Conservation (phyloP, 2,888 invertebrate genomes). For the Sericinus montela region DNA sequence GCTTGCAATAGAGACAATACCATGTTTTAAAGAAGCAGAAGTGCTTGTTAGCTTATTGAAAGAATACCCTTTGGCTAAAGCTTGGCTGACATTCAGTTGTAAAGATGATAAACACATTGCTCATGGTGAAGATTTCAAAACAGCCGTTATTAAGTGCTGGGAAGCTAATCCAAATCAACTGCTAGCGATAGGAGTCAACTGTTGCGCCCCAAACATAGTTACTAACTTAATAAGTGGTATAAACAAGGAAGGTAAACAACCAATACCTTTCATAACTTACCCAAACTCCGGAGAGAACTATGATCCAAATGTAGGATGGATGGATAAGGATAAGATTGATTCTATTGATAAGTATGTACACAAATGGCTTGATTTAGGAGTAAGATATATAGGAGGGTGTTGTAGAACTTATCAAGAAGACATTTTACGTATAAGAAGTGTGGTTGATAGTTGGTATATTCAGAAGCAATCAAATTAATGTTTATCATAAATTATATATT, state of each 20-base stretch:
- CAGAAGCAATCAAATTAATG: not conserved
- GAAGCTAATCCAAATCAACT: conserved; percentile 81
- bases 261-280: conserved; percentile 89
- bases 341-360: conserved; percentile 83
- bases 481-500: too few species aligned
- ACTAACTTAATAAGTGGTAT: conserved; percentile 47
- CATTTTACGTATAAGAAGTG: conserved; percentile 79
- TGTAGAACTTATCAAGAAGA: conserved; percentile 91
- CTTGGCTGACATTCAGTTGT: conserved; percentile 95
- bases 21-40: conserved; percentile 89
- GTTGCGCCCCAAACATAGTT: conserved; percentile 77
- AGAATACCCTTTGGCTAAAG: conserved; percentile 86
- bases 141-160: conserved; percentile 83
- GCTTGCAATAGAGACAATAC: conserved; percentile 95
- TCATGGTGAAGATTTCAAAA: conserved; percentile 87
- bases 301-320: conserved; percentile 81
- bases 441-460: conserved; percentile 40
- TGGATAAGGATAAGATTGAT: conserved; percentile 81
- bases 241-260: conserved; percentile 33
- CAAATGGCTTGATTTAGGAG: conserved; percentile 89
- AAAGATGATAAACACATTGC: conserved; percentile 80
- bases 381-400: conserved; percentile 91
- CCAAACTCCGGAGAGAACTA: conserved; percentile 94
- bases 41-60: conserved; percentile 86
- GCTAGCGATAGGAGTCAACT: conserved; percentile 93